phyloP scores from a whole-genome alignment of 2,113 vertebrate genomes.

The Sarotherodon lohbergeri region DNA sequence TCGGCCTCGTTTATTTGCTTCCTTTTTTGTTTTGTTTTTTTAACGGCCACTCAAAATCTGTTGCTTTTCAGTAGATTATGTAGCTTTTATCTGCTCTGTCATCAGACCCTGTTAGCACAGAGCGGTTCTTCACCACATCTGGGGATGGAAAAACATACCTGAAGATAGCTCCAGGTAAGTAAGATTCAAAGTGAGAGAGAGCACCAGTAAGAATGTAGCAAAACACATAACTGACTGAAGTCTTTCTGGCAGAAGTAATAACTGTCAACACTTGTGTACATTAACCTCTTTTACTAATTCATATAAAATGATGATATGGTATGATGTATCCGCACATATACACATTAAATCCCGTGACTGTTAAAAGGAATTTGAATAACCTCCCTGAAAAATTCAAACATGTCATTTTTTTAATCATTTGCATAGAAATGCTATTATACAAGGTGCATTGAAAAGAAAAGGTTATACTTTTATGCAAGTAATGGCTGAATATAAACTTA shows the following conservation, averaged over 20 bases:
- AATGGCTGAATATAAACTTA: background rate
- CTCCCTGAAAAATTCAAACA: background rate
- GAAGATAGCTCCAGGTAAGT: constrained; percentile 64
- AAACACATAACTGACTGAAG: background rate
- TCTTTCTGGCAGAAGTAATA: background rate
- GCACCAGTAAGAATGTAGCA: background rate
- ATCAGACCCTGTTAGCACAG: constrained; percentile 54
- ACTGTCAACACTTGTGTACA: accelerated
- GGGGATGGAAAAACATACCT: constrained; percentile 61
- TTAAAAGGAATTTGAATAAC: background rate
- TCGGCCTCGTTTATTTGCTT: background rate
- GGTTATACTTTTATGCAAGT: background rate
- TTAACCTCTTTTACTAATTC: background rate
- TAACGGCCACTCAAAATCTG: background rate
- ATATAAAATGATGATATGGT: background rate
- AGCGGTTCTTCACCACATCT: constrained; percentile 52
- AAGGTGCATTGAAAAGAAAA: background rate
- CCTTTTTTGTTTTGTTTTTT: background rate
- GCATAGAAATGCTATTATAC: background rate
- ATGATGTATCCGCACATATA: accelerated
- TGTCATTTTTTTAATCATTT: background rate
- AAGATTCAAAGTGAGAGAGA: background rate
- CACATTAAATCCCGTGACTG: background rate
- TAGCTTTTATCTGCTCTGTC: background rate
- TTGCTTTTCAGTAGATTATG: background rate